Conservation (phyloP, 35 echinoderm and acorn worm species). For the Lytechinus pictus region DNA sequence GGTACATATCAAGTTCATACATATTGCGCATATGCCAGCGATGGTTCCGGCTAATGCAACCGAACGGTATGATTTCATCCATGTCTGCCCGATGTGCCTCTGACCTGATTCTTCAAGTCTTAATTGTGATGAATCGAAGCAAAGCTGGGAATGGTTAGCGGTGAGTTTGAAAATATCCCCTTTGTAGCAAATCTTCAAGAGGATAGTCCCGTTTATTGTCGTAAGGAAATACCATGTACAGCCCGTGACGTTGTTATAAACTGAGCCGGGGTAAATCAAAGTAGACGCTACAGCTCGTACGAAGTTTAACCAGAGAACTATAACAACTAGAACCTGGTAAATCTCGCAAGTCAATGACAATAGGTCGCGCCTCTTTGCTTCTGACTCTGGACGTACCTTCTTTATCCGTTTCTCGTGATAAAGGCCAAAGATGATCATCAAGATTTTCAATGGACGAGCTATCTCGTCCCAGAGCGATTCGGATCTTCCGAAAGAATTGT, state of each 20-base stretch:
- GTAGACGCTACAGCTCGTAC: neutral
- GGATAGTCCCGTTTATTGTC: neutral
- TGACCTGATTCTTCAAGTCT: neutral
- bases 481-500: neutral
- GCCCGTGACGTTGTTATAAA: neutral
- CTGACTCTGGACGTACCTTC: neutral
- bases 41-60: neutral
- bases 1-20: neutral
- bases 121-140: neutral
- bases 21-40: neutral
- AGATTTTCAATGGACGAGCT: neutral
- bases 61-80: neutral
- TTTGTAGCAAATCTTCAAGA: neutral
- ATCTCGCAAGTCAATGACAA: neutral
- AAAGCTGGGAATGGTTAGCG: neutral
- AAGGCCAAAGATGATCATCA: slow-evolving; percentile 7
- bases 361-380: neutral
- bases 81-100: neutral
- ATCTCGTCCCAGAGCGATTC: neutral
- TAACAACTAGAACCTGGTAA: neutral
- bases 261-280: neutral
- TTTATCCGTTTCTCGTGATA: neutral
- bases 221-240: neutral
- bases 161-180: neutral
- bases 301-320: neutral